Evolutionary conservation across 1,140 invertebrate genomes (phyloP), one percentile per base, ranked within the genome.

Genomic region (Maniola jurtina): DNA sequence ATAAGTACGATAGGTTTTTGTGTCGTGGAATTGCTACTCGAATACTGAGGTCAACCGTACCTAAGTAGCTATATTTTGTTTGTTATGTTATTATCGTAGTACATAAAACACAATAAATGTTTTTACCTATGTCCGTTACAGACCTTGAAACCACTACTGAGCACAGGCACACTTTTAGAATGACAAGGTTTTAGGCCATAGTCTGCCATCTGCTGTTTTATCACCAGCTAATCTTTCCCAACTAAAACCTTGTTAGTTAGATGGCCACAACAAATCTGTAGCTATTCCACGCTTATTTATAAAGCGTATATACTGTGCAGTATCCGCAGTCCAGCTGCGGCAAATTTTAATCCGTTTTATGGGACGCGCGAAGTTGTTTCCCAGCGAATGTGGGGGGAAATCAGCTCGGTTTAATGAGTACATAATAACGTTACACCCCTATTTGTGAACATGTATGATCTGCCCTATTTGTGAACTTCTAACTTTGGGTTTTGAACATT

Each of bases 311-410:
- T 45, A 45, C 42, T 13, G 42, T 55, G 13, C 13, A 34, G 10
- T 11, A 55, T 55, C 52, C 52, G 67, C 60, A 66, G 64, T 61
- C 63, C 67, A 68, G 66, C 69, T 65, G 69, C 64, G 62, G 66
- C 72, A 61, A 63, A 69, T 63, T 71, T 74, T 68, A 74, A 84
- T 84, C 79, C 80, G 72, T 80, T 84, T 84, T 83, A 80, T 72
- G 71, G 69, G 70, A 77, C 75, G 60, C 61, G 71, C 66, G 72
- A 78, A 81, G 72, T 79, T 81, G 80, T 80, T 73, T 77, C 75
- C 47, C 54, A 61, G 60, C 66, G 47, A 68, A 76, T 79, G 73
- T 73, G 76, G 76, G 70, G 72, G 68, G 42, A 74, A 76, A 75
- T 77, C 74, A 73, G 68, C 70, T 48, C 56, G 57, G 73, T 71